These are phyloP conservation scores for Lysandra coridon DNA, from an alignment of 2,888 invertebrate species.

Conservation along the genomic window DNA sequence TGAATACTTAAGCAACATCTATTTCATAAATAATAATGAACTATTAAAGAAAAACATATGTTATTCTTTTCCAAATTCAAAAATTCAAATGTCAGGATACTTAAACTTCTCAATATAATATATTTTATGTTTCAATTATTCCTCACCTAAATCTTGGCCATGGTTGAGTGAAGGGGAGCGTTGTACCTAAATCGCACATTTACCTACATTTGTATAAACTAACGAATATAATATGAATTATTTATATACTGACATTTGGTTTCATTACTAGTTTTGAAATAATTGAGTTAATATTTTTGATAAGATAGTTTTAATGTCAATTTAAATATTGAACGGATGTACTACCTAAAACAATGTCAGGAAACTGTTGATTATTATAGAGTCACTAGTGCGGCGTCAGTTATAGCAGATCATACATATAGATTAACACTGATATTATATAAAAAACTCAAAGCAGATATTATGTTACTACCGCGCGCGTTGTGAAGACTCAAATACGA, in stretches of 20 bases:
- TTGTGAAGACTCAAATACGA: too few species aligned
- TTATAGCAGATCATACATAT: too few species aligned
- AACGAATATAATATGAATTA: constrained; percentile 7
- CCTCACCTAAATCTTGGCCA: background rate
- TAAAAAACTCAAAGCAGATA: too few species aligned
- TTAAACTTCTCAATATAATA: background rate
- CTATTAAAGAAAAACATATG: background rate
- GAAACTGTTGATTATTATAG: background rate
- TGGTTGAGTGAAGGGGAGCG: constrained; percentile 25
- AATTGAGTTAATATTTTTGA: background rate
- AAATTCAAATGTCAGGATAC: background rate
- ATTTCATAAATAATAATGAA: too few species aligned
- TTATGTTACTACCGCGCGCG: too few species aligned
- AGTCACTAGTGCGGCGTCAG: too few species aligned
- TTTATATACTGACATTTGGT: constrained; percentile 15
- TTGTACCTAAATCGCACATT: background rate
- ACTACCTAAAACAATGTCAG: background rate
- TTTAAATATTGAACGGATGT: background rate
- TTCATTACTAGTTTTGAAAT: constrained; percentile 1
- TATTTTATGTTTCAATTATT: background rate
- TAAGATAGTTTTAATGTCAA: background rate
- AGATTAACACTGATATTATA: too few species aligned
- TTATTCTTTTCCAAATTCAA: background rate
- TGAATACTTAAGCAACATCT: too few species aligned
- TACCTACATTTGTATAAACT: constrained; percentile 7